phyloP scores from a whole-genome alignment of 2,888 invertebrate genomes.

The Syrista parreyssii region DNA sequence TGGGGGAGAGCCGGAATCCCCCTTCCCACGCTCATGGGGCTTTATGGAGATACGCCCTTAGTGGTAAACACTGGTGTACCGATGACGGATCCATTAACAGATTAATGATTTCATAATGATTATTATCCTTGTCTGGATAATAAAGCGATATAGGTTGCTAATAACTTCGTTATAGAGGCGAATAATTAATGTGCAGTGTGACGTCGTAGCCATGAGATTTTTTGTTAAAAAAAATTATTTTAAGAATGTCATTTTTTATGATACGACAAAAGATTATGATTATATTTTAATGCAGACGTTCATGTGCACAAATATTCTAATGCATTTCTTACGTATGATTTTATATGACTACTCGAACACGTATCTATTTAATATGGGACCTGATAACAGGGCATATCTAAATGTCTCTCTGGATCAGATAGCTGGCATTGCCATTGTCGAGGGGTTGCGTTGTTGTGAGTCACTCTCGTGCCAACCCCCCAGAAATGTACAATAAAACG shows the following conservation, averaged over 20 bases:
- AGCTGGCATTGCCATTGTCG: not conserved
- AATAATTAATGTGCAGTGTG: not conserved
- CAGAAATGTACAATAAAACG: not conserved
- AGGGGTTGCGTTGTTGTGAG: not conserved
- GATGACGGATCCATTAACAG: constrained; percentile 51
- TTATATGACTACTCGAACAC: not conserved
- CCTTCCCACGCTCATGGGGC: constrained; percentile 22
- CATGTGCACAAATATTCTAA: not conserved
- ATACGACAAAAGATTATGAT: not conserved
- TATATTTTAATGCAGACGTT: not conserved
- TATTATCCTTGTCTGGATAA: constrained; percentile 26
- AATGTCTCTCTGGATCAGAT: not conserved
- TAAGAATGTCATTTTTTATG: not conserved
- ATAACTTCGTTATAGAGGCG: not conserved
- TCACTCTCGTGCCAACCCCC: not conserved
- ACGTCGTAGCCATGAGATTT: not conserved
- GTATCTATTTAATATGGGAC: not conserved
- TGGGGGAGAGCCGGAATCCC: constrained; percentile 15
- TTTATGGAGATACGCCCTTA: constrained; percentile 10
- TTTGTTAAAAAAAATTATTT: not conserved
- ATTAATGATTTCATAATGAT: constrained; percentile 56
- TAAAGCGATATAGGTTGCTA: not conserved
- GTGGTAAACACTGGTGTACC: constrained; percentile 5
- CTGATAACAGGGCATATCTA: not conserved
- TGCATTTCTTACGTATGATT: not conserved